A percentile compares a stretch with the other conserved stretches of the same genome.
phyloP scores from a whole-genome alignment of 2,888 invertebrate genomes.

The Dexiosoma caninum region DNA sequence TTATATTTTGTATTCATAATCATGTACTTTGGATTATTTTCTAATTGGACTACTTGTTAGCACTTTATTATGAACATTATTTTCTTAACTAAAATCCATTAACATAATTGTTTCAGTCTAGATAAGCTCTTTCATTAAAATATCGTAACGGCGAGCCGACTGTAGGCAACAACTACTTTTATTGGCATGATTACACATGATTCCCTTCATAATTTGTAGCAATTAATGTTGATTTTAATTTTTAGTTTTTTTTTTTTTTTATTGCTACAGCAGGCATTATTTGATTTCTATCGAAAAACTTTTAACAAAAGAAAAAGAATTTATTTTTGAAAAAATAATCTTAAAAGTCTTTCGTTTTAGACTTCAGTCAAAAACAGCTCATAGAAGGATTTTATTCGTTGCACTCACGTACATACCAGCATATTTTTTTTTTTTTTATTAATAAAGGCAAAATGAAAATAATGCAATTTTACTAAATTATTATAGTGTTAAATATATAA shows the following conservation, averaged over 20 bases:
- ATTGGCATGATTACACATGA: conserved; percentile 31
- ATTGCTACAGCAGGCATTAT: not conserved
- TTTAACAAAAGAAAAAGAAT: not conserved
- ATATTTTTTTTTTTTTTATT: too few relatives aligned
- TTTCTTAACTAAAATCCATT: not conserved
- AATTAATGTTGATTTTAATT: conserved; percentile 42
- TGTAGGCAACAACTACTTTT: conserved; percentile 3
- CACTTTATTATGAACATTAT: too few relatives aligned
- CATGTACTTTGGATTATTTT: not conserved
- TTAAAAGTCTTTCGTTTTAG: conserved; percentile 46
- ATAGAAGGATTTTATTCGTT: not conserved
- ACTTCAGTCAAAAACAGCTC: not conserved
- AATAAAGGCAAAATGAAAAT: not conserved
- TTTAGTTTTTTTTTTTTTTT: not conserved
- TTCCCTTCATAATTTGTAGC: conserved; percentile 40
- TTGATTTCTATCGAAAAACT: conserved; percentile 23
- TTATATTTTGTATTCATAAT: not conserved
- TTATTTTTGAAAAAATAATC: not conserved
- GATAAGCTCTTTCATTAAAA: too few relatives aligned
- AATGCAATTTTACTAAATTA: conserved; percentile 36
- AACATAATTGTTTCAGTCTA: not conserved
- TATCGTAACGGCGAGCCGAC: too few relatives aligned
- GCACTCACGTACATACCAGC: conserved; percentile 10
- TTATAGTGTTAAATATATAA: conserved; percentile 56
- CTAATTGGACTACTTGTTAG: not conserved